These are phyloP conservation scores for Leptinotarsa defecta DNA, from an alignment of 1,140 invertebrate species.

Conservation along the genomic window DNA sequence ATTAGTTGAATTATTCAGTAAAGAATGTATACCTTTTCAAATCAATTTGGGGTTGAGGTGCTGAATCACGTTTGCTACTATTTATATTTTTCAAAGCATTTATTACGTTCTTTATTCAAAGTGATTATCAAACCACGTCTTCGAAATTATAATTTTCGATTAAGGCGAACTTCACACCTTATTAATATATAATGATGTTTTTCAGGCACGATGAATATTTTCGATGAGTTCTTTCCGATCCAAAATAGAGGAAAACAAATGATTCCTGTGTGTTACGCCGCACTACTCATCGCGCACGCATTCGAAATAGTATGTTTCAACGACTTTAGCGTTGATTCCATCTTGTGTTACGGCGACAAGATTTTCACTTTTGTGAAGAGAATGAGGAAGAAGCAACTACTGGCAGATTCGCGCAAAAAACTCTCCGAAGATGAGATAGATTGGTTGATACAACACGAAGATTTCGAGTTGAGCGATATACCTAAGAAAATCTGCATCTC, in stretches of 20 bases:
- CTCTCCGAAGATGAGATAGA: constrained; percentile 41
- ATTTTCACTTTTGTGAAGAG: constrained; percentile 53
- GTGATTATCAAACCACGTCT: no score
- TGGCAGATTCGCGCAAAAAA: constrained; percentile 45
- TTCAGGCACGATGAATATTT: constrained; percentile 41
- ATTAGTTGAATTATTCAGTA: no score
- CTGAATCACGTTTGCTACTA: no score
- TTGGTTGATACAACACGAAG: constrained; percentile 37
- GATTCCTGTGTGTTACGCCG: constrained; percentile 41
- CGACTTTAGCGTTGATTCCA: constrained; percentile 55
- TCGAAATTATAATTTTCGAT: no score
- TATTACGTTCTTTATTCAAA: no score
- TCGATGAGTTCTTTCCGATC: constrained; percentile 47
- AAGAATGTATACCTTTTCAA: no score
- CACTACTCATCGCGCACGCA: constrained; percentile 45
- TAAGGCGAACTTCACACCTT: no score
- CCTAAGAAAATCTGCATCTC: constrained; percentile 47
- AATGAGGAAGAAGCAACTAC: constrained; percentile 50
- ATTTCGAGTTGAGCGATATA: constrained; percentile 58
- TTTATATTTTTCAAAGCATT: no score
- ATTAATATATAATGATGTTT: no score
- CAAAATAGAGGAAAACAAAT: constrained; percentile 49
- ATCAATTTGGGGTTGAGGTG: no score
- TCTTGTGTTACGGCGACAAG: constrained; percentile 61
- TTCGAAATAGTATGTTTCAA: constrained; percentile 54